Percentiles rank a stretch among this genome's conserved stretches.
Conservation (phyloP, 2,888 invertebrate species). For the Tanytarsus gracilentus region DNA sequence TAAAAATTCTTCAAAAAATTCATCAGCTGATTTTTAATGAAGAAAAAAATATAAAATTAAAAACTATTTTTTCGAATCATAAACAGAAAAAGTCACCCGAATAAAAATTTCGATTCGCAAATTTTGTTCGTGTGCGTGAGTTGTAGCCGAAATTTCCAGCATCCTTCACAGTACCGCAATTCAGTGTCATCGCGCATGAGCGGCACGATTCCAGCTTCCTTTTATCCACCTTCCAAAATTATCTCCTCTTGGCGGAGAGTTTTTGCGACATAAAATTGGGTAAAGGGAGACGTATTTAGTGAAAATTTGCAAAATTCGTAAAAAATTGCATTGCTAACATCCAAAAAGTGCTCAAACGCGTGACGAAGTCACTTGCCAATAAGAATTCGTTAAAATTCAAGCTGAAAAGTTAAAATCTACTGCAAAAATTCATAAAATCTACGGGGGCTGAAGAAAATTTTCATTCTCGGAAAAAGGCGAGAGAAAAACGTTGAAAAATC, state of each 20-base stretch:
- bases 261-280: conserved; percentile 24
- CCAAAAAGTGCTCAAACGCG: background rate
- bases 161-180: conserved; percentile 18
- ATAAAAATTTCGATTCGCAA: too few relatives aligned
- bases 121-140: too few relatives aligned
- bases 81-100: too few relatives aligned
- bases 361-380: background rate
- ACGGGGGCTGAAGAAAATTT: too few relatives aligned
- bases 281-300: conserved; percentile 13
- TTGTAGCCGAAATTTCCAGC: conserved; percentile 17
- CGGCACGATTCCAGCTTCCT: conserved; percentile 11
- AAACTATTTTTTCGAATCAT: too few relatives aligned
- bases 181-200: conserved; percentile 19
- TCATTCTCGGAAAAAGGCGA: too few relatives aligned
- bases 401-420: background rate
- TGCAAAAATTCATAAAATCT: background rate
- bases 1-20: too few relatives aligned
- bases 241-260: conserved; percentile 26
- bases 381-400: background rate
- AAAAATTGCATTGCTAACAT: background rate
- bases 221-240: conserved; percentile 28
- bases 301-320: conserved; percentile 19
- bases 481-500: too few relatives aligned
- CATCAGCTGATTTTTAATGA: too few relatives aligned
- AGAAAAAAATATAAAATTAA: too few relatives aligned